Evolutionary conservation across 2,113 vertebrate genomes (phyloP).

Genomic region (Oncorhynchus keta): DNA sequence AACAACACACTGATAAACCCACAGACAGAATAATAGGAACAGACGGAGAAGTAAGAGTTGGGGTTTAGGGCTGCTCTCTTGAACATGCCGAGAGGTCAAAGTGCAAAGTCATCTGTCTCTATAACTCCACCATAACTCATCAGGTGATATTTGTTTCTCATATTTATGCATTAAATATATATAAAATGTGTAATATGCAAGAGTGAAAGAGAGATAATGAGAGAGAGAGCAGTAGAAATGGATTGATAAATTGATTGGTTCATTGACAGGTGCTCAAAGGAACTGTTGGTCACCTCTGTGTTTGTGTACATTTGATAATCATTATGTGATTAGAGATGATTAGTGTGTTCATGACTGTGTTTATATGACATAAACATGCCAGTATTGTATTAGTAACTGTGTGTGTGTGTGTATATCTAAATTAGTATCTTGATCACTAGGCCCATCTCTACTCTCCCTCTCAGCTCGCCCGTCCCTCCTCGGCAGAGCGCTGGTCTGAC

Average conservation of each 20-base stretch:
- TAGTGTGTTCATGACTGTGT: slow-evolving; percentile 54
- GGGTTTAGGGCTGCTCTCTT: slow-evolving; percentile 40
- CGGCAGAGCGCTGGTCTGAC: slow-evolving; percentile 91
- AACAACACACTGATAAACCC: neutral
- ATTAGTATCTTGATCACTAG: neutral
- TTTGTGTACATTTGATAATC: no score
- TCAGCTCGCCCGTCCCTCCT: slow-evolving; percentile 84
- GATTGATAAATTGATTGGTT: neutral
- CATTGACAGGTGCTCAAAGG: slow-evolving; percentile 3
- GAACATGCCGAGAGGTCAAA: slow-evolving; percentile 65
- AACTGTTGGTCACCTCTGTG: neutral
- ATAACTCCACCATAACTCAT: slow-evolving; percentile 18
- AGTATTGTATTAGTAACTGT: slow-evolving; percentile 47
- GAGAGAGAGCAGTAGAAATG: no score
- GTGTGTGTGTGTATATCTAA: slow-evolving; percentile 13
- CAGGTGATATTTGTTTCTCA: slow-evolving; percentile 37
- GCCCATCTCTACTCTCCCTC: neutral
- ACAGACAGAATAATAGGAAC: slow-evolving; percentile 41
- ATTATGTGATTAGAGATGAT: slow-evolving; percentile 2
- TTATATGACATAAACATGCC: slow-evolving; percentile 53
- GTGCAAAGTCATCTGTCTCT: slow-evolving; percentile 67
- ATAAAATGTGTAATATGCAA: slow-evolving; percentile 8
- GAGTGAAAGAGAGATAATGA: neutral
- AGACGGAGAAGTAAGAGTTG: slow-evolving; percentile 24
- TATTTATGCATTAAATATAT: slow-evolving; percentile 26